Evolutionary conservation across 37 sponge, comb jelly and placozoan genomes (phyloP).

Genomic region (Chondrilla cf. caribensis): DNA sequence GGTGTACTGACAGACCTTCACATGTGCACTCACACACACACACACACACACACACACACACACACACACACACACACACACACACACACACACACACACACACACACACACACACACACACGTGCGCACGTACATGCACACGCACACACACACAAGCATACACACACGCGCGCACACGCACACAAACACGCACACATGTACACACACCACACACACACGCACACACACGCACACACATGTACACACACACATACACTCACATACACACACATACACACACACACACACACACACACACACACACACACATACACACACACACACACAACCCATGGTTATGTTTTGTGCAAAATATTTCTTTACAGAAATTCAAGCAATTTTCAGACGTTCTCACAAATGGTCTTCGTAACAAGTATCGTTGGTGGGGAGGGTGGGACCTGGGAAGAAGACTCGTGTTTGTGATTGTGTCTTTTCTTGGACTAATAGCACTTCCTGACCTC

Average conservation of each 20-base stretch:
- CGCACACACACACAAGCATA: neutral
- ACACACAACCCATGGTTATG: neutral
- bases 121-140: neutral
- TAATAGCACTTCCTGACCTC: conserved; percentile 50
- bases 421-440: conserved; percentile 82
- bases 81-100: conserved; percentile 15
- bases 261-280: neutral
- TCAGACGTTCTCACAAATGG: conserved; percentile 72
- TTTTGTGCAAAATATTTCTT: neutral
- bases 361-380: conserved; percentile 62
- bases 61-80: neutral
- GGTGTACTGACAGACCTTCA: neutral
- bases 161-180: no score
- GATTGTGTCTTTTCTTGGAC: conserved; percentile 38
- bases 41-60: no score
- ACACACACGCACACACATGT: no score
- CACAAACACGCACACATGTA: no score
- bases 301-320: no score
- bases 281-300: neutral
- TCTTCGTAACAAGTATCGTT: conserved; percentile 48
- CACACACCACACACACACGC: no score
- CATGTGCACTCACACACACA: neutral
- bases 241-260: no score
- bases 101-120: neutral
- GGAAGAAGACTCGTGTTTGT: conserved; percentile 64